Base-by-base conservation (phyloP, 2,113 vertebrate genomes). In the Mustelus asterias region DNA sequence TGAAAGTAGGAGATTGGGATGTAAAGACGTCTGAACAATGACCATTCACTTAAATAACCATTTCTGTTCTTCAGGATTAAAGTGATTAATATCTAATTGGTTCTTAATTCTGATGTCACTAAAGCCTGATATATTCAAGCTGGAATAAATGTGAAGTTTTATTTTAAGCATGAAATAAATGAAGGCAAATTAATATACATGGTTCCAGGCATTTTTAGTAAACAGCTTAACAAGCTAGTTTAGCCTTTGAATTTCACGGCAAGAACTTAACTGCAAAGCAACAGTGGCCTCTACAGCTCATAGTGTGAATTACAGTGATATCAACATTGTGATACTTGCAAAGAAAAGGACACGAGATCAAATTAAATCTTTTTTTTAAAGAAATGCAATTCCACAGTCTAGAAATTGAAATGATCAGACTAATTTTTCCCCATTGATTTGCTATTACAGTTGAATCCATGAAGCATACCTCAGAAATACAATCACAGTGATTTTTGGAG, bases 231-330 rank as follows among this genome's bases (percentile, higher is more conserved):
- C 37, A 16, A 83, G 80, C 16, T 83, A 22, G 80, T 83, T 83
- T 83, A 83, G 41, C 37, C 7, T 44, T 41, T 83, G 16, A 83
- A 44, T 83, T 83, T 44, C 14, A 41, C 18, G 0, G 0, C 18
- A 83, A 8, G 37, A 83, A 5, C 41, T 94, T 94, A 65, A 70
- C 22, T 76, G 94, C 44, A 72, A 95, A 95, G 41, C 94, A 95
- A 95, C 94, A 95, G 33, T 76, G 94, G 24, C 94, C 94, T 95
- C 94, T 95, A 72, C 44, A 72, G 94, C 94, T 22, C 41, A 95
- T 26, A 70, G 8, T 72, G 10, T 95, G 67, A 95, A 95, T 76
- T 72, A 29, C 94, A 95, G 24, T 8, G 67, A 72, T 76, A 72
- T 26, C 88, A 63, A 48, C 44, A 48, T 72, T 26, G 2, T 48